Percentiles rank a stretch among this genome's conserved stretches.
phyloP scores from a whole-genome alignment of 2,113 vertebrate species.

The Takifugu bimaculatus region DNA sequence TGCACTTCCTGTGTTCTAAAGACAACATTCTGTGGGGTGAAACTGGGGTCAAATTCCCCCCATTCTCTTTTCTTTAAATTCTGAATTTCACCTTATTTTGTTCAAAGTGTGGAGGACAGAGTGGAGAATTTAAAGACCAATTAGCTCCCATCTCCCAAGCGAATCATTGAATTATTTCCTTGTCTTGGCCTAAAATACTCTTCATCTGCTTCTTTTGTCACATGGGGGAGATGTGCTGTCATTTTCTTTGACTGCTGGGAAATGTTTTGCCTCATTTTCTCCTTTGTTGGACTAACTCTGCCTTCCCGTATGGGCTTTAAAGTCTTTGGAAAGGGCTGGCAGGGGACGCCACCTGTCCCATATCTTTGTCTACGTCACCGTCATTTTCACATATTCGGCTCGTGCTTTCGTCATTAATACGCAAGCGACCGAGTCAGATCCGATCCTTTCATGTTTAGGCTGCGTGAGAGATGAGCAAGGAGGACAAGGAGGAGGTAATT shows the following conservation, averaged over 20 bases:
- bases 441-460: slow-evolving; percentile 38
- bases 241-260: slow-evolving; percentile 42
- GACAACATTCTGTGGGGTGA: too few species aligned
- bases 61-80: neutral
- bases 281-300: slow-evolving; percentile 35
- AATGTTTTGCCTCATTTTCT: slow-evolving; percentile 44
- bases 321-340: slow-evolving; percentile 16
- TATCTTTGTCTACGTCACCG: slow-evolving; percentile 1
- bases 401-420: slow-evolving; percentile 27
- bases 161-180: slow-evolving; percentile 20
- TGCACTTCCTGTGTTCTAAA: too few species aligned
- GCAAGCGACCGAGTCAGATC: slow-evolving; percentile 33
- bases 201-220: slow-evolving; percentile 5
- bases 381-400: neutral
- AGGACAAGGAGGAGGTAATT: neutral
- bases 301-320: slow-evolving; percentile 5
- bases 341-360: slow-evolving; percentile 19
- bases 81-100: neutral
- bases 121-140: slow-evolving; percentile 11
- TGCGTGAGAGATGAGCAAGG: slow-evolving; percentile 24
- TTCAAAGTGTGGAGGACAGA: slow-evolving; percentile 7
- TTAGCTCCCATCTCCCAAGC: slow-evolving; percentile 16
- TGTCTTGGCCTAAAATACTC: slow-evolving; percentile 30
- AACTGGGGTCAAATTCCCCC: too few species aligned
- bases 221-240: slow-evolving; percentile 34